Evolutionary conservation across 92 coral and sea anemone species (phyloP), one percentile per base, ranked within the genome.

Genomic region (Galaxea fascicularis): DNA sequence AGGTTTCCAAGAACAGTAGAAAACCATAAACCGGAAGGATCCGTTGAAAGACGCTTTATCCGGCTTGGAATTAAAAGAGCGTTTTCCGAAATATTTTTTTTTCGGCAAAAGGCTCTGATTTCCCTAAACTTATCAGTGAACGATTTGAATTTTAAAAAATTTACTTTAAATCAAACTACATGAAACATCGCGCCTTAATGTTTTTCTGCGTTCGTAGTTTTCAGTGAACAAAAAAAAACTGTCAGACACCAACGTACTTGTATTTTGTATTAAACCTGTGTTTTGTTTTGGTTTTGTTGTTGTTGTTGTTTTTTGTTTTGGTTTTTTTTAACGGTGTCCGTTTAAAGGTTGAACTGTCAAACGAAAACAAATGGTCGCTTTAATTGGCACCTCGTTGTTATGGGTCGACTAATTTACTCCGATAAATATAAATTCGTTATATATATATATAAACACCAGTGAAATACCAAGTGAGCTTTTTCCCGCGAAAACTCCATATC

Each of bases 1-100:
- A 63, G 26, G 26, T 63, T 63, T 63, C 41, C 41, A 26, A 47
- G 60, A 60, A 73, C 78, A 73, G 63, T 73, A 21, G 78, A 6
- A 29, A 52, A 47, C 78, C 78, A 64, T 62, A 73, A 45, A 16
- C 30, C 46, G 28, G 17, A 51, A 53, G 26, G 52, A 51, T 49
- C 20, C 51, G 16, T 7, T 25, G n/a, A 52, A 54, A 45, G 22
- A 35, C 41, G 9, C 16, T 71, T 44, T 21, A 11, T 12, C 25
- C 3, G 24, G 1, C 76, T 29, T 41, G 22, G 20, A 12, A 15
- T 63, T 4, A 49, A 51, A 49, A 47, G 0, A 11, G 21, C 41
- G 39, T 18, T 7, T n/a, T 68, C 74, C 0, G 45, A 67, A 39
- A 31, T 41, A 68, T 35, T 39, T 44, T 67, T 67, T 10, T 67